phyloP scores from a whole-genome alignment of 2,113 vertebrate genomes.

The Urocitellus parryii region DNA sequence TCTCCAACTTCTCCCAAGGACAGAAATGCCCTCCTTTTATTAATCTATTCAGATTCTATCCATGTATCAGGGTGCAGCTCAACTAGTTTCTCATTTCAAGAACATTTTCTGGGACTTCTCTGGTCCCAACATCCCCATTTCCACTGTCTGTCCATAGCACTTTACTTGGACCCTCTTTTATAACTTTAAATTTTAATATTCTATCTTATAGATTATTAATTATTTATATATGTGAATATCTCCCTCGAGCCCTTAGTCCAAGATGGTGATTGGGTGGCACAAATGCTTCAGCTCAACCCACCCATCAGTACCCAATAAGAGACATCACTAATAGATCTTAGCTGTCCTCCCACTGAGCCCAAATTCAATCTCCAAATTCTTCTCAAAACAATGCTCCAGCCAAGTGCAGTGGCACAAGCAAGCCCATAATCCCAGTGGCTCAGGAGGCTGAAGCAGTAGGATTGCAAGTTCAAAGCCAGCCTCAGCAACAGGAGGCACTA shows the following conservation, averaged over 20 bases:
- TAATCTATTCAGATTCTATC: not conserved
- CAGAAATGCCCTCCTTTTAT: not conserved
- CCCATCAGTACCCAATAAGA: not conserved
- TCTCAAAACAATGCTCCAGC: not conserved
- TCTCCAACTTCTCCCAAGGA: not conserved
- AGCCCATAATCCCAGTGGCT: too few relatives aligned
- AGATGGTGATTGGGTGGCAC: not conserved
- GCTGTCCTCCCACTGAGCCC: not conserved
- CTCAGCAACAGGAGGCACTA: too few relatives aligned
- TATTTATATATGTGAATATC: not conserved
- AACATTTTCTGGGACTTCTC: not conserved
- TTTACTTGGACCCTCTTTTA: slow-evolving; percentile 10
- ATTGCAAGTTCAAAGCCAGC: too few relatives aligned
- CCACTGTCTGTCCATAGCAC: not conserved
- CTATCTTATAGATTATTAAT: not conserved
- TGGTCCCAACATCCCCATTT: not conserved
- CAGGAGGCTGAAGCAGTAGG: too few relatives aligned
- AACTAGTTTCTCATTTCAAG: not conserved
- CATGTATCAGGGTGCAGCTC: not conserved
- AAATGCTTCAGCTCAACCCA: not conserved
- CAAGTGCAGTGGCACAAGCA: not conserved
- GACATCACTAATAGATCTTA: not conserved
- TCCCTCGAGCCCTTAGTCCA: not conserved
- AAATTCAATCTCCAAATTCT: slow-evolving; percentile 41
- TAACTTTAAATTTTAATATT: slow-evolving; percentile 31